Percentiles rank a stretch among this genome's conserved stretches.
Conservation (phyloP, 2,888 invertebrate genomes). For the Megaustenia siamemsis region DNA sequence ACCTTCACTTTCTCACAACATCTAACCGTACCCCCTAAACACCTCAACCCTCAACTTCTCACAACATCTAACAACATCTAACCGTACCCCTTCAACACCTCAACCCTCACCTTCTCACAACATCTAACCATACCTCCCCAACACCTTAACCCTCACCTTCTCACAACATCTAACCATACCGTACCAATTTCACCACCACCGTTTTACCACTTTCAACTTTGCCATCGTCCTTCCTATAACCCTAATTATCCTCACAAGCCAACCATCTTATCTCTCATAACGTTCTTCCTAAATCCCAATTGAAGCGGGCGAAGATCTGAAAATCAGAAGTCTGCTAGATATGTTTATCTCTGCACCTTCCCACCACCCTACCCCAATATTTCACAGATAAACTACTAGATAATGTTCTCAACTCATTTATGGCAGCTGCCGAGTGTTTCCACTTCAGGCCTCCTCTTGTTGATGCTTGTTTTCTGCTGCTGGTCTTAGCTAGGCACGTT, state of each 20-base stretch:
- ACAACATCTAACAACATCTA: too few relatives aligned
- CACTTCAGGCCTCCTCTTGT: background rate
- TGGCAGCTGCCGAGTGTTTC: background rate
- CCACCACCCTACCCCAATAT: background rate
- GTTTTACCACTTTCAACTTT: background rate
- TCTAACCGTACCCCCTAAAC: too few relatives aligned
- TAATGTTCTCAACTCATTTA: background rate
- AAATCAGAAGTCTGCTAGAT: background rate
- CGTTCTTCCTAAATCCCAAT: background rate
- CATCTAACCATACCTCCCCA: background rate
- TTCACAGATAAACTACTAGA: slow-evolving; percentile 1
- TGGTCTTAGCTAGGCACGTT: background rate
- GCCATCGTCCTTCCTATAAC: background rate
- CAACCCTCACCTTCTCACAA: too few relatives aligned
- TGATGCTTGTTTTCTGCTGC: background rate
- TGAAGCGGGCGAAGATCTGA: background rate
- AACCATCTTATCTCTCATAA: background rate
- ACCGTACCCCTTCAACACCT: too few relatives aligned
- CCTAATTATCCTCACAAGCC: background rate
- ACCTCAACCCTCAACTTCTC: too few relatives aligned
- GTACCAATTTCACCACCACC: too few relatives aligned
- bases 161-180: background rate
- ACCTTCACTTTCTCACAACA: too few relatives aligned
- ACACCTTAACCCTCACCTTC: background rate
- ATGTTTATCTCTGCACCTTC: background rate